A percentile compares a stretch with the other conserved stretches of the same genome.
Evolutionary conservation across 2,113 vertebrate species (phyloP).

Genomic region (Mesitornis unicolor): DNA sequence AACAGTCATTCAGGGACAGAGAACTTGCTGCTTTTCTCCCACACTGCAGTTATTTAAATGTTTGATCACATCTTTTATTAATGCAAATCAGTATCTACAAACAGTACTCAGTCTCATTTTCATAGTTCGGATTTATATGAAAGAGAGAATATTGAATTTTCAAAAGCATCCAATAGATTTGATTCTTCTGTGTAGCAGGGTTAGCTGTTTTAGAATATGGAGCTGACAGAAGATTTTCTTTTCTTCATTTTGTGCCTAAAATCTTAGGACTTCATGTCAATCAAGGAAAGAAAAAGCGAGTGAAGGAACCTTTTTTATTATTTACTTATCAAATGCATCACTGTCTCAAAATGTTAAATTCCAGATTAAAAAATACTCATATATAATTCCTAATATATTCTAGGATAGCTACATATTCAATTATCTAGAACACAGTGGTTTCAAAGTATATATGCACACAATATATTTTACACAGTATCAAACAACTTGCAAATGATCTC

Average conservation of each 20-base stretch:
- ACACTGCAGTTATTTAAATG: not conserved
- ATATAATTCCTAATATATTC: not conserved
- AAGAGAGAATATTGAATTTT: slow-evolving; percentile 36
- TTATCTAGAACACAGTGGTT: not conserved
- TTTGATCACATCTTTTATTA: slow-evolving; percentile 18
- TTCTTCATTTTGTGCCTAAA: slow-evolving; percentile 30
- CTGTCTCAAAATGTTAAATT: not conserved
- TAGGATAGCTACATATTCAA: not conserved
- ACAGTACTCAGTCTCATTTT: not conserved
- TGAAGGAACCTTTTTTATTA: not conserved
- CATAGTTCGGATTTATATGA: slow-evolving; percentile 26
- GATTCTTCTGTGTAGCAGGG: not conserved
- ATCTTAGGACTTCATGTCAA: not conserved
- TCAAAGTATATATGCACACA: not conserved
- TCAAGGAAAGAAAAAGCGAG: not conserved
- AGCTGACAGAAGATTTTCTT: not conserved
- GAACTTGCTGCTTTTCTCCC: not conserved
- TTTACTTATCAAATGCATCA: not conserved
- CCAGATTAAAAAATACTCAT: not conserved
- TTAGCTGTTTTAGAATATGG: not conserved
- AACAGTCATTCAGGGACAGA: slow-evolving; percentile 4
- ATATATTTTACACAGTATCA: not conserved
- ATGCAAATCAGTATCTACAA: slow-evolving; percentile 18
- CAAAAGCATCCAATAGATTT: not conserved
- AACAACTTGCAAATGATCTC: not conserved